Evolutionary conservation across 2,888 invertebrate genomes (phyloP).

Genomic region (Sisyra terminalis): DNA sequence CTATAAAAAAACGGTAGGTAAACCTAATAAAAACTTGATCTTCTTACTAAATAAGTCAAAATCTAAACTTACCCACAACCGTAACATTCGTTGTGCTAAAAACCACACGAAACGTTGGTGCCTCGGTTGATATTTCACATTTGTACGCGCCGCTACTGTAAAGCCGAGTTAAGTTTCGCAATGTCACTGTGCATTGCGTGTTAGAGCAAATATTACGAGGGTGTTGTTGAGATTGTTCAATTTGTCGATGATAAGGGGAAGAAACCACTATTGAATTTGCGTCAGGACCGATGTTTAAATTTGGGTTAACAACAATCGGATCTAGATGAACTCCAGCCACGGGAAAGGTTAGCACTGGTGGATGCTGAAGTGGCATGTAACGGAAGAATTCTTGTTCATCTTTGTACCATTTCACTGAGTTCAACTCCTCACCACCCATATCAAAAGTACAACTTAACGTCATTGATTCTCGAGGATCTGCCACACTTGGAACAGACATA

Average conservation of each 20-base stretch:
- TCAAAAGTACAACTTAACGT: constrained; percentile 31
- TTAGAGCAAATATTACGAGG: neutral
- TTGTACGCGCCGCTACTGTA: constrained; percentile 35
- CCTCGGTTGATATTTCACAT: constrained; percentile 45
- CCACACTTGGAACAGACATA: constrained; percentile 29
- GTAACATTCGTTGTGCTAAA: constrained; percentile 39
- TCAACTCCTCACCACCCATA: constrained; percentile 30
- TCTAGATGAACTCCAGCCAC: constrained; percentile 25
- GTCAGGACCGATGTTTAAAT: too few species aligned
- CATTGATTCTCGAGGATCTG: constrained; percentile 30
- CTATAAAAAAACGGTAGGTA: too few species aligned
- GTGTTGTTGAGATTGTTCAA: too few species aligned
- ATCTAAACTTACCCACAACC: constrained; percentile 32
- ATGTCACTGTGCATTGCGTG: constrained; percentile 22
- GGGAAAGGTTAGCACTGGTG: constrained; percentile 21
- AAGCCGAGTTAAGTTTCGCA: constrained; percentile 23
- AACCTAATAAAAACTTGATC: too few species aligned
- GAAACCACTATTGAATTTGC: too few species aligned
- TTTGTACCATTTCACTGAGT: constrained; percentile 35
- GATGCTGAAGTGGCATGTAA: constrained; percentile 20
- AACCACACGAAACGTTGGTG: constrained; percentile 38
- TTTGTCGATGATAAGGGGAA: too few species aligned
- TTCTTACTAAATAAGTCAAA: too few species aligned
- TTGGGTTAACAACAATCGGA: neutral
- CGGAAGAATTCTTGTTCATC: constrained; percentile 31